A percentile compares a stretch with the other conserved stretches of the same genome.
Conservation (phyloP, 64 coral and sea anemone genomes). For the Dendronephthya gigantea region DNA sequence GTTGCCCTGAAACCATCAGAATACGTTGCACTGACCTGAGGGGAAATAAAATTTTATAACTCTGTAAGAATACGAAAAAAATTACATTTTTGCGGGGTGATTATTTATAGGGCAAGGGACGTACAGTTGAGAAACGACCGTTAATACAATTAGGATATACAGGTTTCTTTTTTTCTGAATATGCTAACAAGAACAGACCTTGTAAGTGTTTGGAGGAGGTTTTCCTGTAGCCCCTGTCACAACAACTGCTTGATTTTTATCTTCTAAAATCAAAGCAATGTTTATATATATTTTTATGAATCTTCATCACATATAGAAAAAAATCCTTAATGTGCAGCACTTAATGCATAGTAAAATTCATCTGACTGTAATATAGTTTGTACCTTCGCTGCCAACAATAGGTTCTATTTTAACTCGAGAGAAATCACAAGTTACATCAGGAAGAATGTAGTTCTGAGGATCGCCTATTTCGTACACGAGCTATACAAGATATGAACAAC, state of each 20-base stretch:
- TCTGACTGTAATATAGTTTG: neutral
- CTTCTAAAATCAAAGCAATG: slow-evolving; percentile 33
- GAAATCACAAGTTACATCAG: slow-evolving; percentile 89
- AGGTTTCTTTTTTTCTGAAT: no score
- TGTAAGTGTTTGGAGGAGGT: slow-evolving; percentile 63
- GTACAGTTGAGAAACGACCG: no score
- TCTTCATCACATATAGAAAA: neutral
- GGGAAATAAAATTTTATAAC: no score
- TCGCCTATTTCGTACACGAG: slow-evolving; percentile 96
- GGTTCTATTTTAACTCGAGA: slow-evolving; percentile 73
- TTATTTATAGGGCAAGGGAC: no score
- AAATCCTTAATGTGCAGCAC: neutral
- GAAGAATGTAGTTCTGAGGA: slow-evolving; percentile 73
- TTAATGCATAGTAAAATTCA: neutral
- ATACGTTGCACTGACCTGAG: slow-evolving; percentile 84
- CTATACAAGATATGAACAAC: slow-evolving; percentile 18
- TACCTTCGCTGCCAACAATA: slow-evolving; percentile 53
- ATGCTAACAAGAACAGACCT: slow-evolving; percentile 49
- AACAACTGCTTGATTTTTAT: slow-evolving; percentile 79
- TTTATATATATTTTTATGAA: no score
- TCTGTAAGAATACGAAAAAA: no score
- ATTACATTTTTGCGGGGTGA: no score
- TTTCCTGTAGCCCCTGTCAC: slow-evolving; percentile 79
- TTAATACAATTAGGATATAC: no score
- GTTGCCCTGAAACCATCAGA: slow-evolving; percentile 87